Base-by-base conservation (phyloP, 2,888 invertebrate species). In the Pseudolycoriella hygida region DNA sequence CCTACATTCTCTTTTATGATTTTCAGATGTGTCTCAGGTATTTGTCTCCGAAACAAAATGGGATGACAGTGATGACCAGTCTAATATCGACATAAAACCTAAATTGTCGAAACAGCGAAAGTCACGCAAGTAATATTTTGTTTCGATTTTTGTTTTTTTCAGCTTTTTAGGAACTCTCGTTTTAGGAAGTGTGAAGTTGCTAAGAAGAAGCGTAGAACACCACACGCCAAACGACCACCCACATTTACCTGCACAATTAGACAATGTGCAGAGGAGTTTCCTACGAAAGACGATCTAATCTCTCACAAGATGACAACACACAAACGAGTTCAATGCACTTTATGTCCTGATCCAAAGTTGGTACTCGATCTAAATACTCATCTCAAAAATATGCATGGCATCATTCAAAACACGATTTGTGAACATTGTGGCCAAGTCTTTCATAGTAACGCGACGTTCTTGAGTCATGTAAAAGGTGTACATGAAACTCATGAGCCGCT, bases 311-410 rank as follows among this genome's bases (percentile, higher is more conserved):
- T 18, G 1, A 34, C 2, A 2, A 18, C 34, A 12, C 43, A 43
- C n/a, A 14, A 34, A 17, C 43, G 43, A 2, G 31, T 43, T 14
- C 43, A 43, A 15, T 43, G 43, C 18, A 43, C 43, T 18, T 17
- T 31, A 31, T 43, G 43, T 43, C 43, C 43, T 2, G 43, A 43
- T 18, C 11, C 17, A n/a, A 43, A 43, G 17, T 32, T 43, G 15
- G 43, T 43, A 14, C 32, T 43, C 18, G 43, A 43, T 43, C 18
- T 43, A 17, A 43, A 43, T 18, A 43, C 31, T 10, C 43, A 43
- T 43, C 34, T 43, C 8, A 17, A 18, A 17, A 32, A 32, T 3
- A 18, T 17, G 4, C 43, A 43, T n/a, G 43, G 43, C 12, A 43
- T 43, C n/a, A 11, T n/a, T 17, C 43, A 43, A 17, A 43, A 31